Percentiles rank a stretch among this genome's conserved stretches.
These are phyloP conservation scores for Tauraco hartlaubi DNA, from an alignment of 2,797 vertebrate species.

Conservation along the genomic window DNA sequence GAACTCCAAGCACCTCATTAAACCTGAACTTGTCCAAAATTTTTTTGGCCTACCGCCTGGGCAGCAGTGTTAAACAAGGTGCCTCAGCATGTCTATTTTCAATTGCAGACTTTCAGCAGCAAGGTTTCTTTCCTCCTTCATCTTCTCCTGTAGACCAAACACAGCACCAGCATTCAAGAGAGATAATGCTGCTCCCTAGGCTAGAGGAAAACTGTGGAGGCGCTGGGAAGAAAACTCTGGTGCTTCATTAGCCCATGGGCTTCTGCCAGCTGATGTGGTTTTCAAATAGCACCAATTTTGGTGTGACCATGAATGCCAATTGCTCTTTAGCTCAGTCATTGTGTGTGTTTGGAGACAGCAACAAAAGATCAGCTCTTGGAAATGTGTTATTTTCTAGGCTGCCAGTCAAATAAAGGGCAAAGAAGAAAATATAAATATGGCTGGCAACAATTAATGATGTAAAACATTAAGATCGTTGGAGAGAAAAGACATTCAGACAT, in stretches of 20 bases:
- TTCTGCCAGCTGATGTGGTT: background rate
- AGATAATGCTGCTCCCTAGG: background rate
- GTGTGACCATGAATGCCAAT: background rate
- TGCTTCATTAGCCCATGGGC: background rate
- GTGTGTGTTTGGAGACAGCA: background rate
- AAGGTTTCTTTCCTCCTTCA: background rate
- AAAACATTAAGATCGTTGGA: background rate
- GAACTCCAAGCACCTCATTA: constrained; percentile 16
- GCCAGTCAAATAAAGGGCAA: background rate
- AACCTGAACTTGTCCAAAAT: background rate
- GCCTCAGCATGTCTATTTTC: background rate
- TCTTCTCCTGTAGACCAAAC: background rate
- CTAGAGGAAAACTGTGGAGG: background rate
- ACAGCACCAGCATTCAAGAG: background rate
- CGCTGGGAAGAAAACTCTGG: background rate
- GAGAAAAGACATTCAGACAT: background rate
- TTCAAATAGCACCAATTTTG: background rate
- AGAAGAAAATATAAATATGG: background rate
- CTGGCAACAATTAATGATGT: background rate
- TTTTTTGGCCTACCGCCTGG: background rate
- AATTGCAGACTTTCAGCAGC: background rate
- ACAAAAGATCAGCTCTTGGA: background rate
- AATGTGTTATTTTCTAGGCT: background rate
- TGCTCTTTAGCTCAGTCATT: background rate
- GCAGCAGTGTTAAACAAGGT: background rate